A percentile compares a stretch with the other conserved stretches of the same genome.
phyloP scores from a whole-genome alignment of 1,140 invertebrate species.

The Drosophila auraria region DNA sequence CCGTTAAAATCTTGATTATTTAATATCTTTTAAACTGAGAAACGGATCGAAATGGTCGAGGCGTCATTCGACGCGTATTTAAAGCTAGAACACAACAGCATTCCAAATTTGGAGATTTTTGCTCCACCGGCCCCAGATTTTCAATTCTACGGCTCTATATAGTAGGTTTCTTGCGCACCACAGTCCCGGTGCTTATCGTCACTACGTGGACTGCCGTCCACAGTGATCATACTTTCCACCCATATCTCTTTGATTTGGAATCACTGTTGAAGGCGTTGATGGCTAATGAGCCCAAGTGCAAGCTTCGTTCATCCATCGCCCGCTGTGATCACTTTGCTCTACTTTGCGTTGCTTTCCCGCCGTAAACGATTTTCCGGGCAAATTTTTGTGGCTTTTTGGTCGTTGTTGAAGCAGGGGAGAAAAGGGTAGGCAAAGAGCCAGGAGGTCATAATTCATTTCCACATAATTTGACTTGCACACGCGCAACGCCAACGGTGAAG shows the following conservation, averaged over 20 bases:
- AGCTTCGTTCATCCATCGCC: constrained; percentile 34
- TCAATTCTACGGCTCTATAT: no score
- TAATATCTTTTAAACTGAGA: no score
- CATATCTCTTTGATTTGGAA: neutral
- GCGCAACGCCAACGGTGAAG: constrained; percentile 23
- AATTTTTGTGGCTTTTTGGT: constrained; percentile 32
- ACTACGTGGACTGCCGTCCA: no score
- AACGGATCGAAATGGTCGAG: no score
- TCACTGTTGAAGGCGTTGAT: constrained; percentile 10
- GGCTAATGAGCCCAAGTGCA: constrained; percentile 43
- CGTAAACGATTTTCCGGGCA: constrained; percentile 26
- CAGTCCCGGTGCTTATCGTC: no score
- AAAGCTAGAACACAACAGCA: no score
- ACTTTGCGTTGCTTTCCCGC: constrained; percentile 23
- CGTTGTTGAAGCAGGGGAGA: neutral
- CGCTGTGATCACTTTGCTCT: constrained; percentile 45
- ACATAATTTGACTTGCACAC: constrained; percentile 76
- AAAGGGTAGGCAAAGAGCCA: neutral
- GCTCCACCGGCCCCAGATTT: no score
- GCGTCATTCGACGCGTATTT: no score
- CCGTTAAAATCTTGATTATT: no score
- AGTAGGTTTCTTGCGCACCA: no score
- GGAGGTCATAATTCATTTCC: constrained; percentile 70
- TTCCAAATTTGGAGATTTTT: no score
- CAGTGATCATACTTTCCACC: neutral